These are phyloP conservation scores for Chlorodrepanis virens DNA, from an alignment of 2,113 vertebrate species.

Conservation along the genomic window DNA sequence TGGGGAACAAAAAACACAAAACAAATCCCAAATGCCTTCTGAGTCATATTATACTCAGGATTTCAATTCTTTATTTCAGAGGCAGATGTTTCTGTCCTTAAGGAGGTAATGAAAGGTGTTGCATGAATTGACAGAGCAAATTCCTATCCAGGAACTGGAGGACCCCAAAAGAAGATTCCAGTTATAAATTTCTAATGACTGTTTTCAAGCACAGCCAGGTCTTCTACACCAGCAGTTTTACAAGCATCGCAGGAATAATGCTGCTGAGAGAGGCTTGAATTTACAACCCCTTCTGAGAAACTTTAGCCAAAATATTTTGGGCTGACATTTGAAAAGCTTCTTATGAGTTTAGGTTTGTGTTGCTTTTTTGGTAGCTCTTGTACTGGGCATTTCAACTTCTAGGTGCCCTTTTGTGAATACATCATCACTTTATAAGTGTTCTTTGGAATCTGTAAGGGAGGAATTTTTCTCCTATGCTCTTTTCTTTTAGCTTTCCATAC, in stretches of 20 bases:
- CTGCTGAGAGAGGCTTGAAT: background rate
- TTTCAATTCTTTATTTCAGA: background rate
- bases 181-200: background rate
- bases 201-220: background rate
- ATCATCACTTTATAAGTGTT: background rate
- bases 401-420: background rate
- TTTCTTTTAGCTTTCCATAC: background rate
- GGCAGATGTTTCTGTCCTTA: background rate
- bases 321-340: background rate
- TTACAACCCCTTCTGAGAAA: background rate
- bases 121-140: background rate
- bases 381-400: background rate
- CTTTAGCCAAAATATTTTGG: background rate
- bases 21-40: background rate
- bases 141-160: background rate
- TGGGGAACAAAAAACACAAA: too few species aligned
- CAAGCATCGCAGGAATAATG: background rate
- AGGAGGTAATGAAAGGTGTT: background rate
- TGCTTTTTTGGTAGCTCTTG: background rate
- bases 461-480: background rate
- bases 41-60: background rate
- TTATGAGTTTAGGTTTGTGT: background rate
- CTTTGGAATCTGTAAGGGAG: background rate
- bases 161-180: background rate
- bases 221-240: background rate